These are phyloP conservation scores for Calameuta idolon DNA, from an alignment of 2,888 invertebrate species.

Conservation along the genomic window DNA sequence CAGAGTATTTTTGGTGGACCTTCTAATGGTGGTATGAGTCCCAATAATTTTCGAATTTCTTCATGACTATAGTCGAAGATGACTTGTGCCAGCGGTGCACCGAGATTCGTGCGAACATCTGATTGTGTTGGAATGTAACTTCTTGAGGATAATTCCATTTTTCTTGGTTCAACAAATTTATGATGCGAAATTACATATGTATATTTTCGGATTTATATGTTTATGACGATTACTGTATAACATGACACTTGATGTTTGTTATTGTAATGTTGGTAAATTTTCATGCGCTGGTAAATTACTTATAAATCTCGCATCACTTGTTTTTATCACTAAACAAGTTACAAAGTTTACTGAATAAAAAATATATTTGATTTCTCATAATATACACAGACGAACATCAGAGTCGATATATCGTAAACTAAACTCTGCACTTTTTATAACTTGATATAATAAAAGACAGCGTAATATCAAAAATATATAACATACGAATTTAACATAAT, in stretches of 20 bases:
- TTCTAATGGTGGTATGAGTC: constrained; percentile 36
- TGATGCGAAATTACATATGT: not conserved
- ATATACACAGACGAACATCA: not conserved
- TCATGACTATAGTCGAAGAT: constrained; percentile 43
- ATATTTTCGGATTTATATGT: not conserved
- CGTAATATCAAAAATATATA: not conserved
- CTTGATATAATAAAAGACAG: not conserved
- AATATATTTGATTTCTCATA: not conserved
- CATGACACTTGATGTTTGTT: not conserved
- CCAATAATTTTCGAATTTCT: constrained; percentile 39
- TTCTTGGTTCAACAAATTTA: not conserved
- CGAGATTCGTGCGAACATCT: constrained; percentile 42
- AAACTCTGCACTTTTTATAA: not conserved
- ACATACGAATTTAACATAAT: not conserved
- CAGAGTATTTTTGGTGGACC: constrained; percentile 40
- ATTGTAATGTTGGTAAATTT: not conserved
- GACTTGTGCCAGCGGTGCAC: constrained; percentile 41
- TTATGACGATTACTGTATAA: not conserved
- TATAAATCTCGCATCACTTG: not conserved
- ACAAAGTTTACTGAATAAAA: not conserved
- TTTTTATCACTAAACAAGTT: not conserved
- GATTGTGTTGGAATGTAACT: constrained; percentile 35
- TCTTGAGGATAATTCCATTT: constrained; percentile 8
- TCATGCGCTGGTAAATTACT: not conserved
- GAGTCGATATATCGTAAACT: not conserved